Evolutionary conservation across 1,140 invertebrate species (phyloP), one percentile per base, ranked within the genome.

Genomic region (Nylanderia fulva): DNA sequence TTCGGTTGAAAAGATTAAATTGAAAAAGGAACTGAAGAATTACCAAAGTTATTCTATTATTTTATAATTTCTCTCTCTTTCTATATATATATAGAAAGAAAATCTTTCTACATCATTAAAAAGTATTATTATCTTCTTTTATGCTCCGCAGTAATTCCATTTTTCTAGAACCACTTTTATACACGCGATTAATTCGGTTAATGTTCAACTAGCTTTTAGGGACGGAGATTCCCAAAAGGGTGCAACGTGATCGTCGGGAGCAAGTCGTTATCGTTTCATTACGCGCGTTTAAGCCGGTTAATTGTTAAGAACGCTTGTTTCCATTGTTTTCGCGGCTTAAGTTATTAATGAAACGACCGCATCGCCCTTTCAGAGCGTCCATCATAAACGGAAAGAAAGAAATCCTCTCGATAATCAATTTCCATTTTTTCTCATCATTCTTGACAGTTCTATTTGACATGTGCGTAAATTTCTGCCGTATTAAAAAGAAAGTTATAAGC

Each of bases 271-370:
- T 91, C 91, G 92, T 93, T 92, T 91, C 88, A 92, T 91, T 93
- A 92, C 88, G 71, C 82, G 83, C 87, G 84, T 85, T 91, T 88
- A 90, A 93, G 89, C 90, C 90, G 86, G 69, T 89, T 93, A 94
- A 94, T 93, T 93, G 90, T 92, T 92, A 93, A 93, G 91, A 92
- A 91, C 89, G 90, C 79, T 77, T 86, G 82, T 75, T 86, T 82
- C 58, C 84, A 92, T 92, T 92, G 91, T 93, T 93, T 91, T 86
- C 87, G 64, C 74, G 88, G 92, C 90, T 92, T 82, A 91, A 93
- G 86, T 93, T 94, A 93, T 94, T 94, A 93, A 94, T 92, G 91
- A 92, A 94, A 92, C 85, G 88, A 83, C 80, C 88, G 29, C 1
- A 8, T 9, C 24, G 87, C 87, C 89, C 76, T 52, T 48, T 15